Conservation (phyloP, 2,888 invertebrate species). For the Leistus spinibarbis region DNA sequence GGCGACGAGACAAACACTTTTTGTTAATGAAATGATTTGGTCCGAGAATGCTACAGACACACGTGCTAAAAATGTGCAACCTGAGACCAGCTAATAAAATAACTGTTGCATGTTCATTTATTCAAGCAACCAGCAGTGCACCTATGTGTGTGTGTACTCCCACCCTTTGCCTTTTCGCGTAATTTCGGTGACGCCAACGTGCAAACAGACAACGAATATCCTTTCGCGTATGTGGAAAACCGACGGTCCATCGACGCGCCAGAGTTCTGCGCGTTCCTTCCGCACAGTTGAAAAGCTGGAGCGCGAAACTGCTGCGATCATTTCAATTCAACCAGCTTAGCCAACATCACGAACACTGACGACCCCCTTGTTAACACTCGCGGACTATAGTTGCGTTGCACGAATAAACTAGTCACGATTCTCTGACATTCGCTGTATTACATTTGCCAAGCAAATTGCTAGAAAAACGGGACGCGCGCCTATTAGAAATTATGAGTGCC, state of each 20-base stretch:
- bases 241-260: background rate
- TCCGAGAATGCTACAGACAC: too few species aligned
- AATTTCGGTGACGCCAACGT: slow-evolving; percentile 1
- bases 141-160: too few species aligned
- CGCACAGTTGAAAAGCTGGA: slow-evolving; percentile 3
- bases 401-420: background rate
- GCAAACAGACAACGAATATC: background rate
- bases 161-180: background rate
- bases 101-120: background rate
- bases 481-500: background rate
- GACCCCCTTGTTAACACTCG: background rate
- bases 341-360: background rate
- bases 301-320: slow-evolving; percentile 1
- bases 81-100: background rate
- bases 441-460: background rate
- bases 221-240: background rate
- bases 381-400: background rate
- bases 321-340: background rate
- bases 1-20: too few species aligned
- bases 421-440: background rate
- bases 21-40: too few species aligned
- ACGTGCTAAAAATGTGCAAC: background rate
- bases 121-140: too few species aligned
- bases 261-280: background rate
- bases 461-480: too few species aligned